Conservation (phyloP, 1,140 invertebrate genomes). For the Rhynchophorus ferrugineus region DNA sequence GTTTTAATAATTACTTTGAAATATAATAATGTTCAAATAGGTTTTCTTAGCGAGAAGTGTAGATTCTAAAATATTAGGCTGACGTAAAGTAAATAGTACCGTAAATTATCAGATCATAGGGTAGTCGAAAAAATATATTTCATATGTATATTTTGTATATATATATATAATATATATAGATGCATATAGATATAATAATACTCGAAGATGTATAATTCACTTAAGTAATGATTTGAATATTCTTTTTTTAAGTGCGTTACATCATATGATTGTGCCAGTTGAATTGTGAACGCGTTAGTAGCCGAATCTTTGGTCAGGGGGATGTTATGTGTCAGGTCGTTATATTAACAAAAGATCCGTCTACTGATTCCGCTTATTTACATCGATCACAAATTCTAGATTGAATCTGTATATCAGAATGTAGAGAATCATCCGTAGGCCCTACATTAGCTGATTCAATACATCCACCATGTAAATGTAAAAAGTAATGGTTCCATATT, state of each 20-base stretch:
- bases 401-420: constrained; percentile 8
- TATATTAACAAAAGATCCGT: constrained; percentile 31
- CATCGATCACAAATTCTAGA: constrained; percentile 31
- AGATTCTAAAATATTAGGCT: background rate
- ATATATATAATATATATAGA: background rate
- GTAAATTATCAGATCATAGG: background rate
- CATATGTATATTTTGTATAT: background rate
- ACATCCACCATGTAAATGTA: background rate
- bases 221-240: no score
- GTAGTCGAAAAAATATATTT: background rate
- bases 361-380: constrained; percentile 30
- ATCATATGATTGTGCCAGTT: constrained; percentile 31
- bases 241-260: constrained; percentile 19
- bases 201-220: background rate
- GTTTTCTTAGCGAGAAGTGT: no score
- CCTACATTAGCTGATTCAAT: constrained; percentile 18
- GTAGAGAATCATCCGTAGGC: constrained; percentile 21
- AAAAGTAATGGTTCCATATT: background rate
- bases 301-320: constrained; percentile 13
- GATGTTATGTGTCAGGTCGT: constrained; percentile 39
- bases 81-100: background rate
- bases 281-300: constrained; percentile 21
- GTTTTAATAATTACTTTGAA: background rate
- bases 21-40: no score
- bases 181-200: background rate